Evolutionary conservation across 2,797 vertebrate genomes (phyloP).

Genomic region (Bradypodion ventrale): DNA sequence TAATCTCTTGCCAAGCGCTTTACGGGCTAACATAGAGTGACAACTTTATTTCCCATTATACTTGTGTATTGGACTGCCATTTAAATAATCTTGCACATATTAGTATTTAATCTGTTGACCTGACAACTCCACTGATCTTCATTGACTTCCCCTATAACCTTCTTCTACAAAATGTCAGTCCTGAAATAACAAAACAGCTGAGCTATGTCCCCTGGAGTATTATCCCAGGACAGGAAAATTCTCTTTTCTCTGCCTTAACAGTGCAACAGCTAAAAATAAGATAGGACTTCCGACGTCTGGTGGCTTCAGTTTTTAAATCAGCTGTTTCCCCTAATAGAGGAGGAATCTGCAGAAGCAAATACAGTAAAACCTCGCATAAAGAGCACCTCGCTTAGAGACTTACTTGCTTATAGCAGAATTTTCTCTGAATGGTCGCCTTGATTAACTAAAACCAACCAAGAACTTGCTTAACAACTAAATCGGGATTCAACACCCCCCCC

Average conservation of each 20-base stretch:
- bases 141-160: not conserved
- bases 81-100: constrained; percentile 59
- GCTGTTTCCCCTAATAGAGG: not conserved
- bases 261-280: not conserved
- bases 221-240: not conserved
- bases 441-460: too few relatives aligned
- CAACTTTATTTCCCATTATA: constrained; percentile 50
- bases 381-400: too few relatives aligned
- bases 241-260: not conserved
- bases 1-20: constrained; percentile 64
- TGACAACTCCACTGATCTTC: constrained; percentile 55
- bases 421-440: too few relatives aligned
- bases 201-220: not conserved
- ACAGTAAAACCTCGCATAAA: too few relatives aligned
- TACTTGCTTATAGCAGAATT: too few relatives aligned
- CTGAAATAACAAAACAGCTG: constrained; percentile 1
- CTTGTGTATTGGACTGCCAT: constrained; percentile 58
- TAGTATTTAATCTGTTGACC: constrained; percentile 62
- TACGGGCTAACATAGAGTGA: constrained; percentile 49
- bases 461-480: too few relatives aligned
- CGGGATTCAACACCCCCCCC: too few relatives aligned
- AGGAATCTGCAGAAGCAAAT: not conserved
- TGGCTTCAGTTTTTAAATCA: not conserved
- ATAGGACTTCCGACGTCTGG: not conserved
- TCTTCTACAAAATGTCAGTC: constrained; percentile 22